Percentiles rank a stretch among this genome's conserved stretches.
Conservation (phyloP, 2,888 invertebrate species). For the Drosophila meridionalis region DNA sequence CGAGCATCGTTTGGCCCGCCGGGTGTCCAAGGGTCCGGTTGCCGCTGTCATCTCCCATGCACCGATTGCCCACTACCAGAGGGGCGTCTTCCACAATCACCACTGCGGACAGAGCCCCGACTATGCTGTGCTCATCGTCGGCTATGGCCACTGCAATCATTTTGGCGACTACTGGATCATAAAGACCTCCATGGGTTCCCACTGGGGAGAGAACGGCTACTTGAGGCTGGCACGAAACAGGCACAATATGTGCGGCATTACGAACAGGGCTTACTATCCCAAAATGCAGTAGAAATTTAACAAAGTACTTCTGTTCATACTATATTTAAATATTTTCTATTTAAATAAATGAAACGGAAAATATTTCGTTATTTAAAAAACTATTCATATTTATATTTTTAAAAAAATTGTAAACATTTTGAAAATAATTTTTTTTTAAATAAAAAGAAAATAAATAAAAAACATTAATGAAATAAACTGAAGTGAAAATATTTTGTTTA, state of each 20-base stretch:
- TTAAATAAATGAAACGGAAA: no score
- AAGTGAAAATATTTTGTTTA: no score
- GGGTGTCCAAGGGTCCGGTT: slow-evolving; percentile 29
- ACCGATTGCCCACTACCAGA: slow-evolving; percentile 14
- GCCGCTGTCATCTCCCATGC: slow-evolving; percentile 28
- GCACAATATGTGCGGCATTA: slow-evolving; percentile 38
- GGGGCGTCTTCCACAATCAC: slow-evolving; percentile 16
- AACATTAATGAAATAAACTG: no score
- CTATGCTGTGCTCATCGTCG: slow-evolving; percentile 39
- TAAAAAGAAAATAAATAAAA: no score
- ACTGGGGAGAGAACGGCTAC: slow-evolving; percentile 38
- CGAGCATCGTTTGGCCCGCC: slow-evolving; percentile 15
- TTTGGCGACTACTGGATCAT: slow-evolving; percentile 41
- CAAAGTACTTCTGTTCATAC: background rate
- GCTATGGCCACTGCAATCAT: slow-evolving; percentile 25
- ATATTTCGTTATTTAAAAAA: no score
- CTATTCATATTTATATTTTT: no score
- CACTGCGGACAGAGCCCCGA: slow-evolving; percentile 11
- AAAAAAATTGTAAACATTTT: no score
- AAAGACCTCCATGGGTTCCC: slow-evolving; percentile 24
- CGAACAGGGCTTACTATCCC: slow-evolving; percentile 31
- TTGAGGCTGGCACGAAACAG: slow-evolving; percentile 36
- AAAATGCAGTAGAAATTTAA: background rate
- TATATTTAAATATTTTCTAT: no score
- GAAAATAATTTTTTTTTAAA: no score